Evolutionary conservation across 2,888 invertebrate genomes (phyloP), one percentile per base, ranked within the genome.

Genomic region (Thyatira batis): DNA sequence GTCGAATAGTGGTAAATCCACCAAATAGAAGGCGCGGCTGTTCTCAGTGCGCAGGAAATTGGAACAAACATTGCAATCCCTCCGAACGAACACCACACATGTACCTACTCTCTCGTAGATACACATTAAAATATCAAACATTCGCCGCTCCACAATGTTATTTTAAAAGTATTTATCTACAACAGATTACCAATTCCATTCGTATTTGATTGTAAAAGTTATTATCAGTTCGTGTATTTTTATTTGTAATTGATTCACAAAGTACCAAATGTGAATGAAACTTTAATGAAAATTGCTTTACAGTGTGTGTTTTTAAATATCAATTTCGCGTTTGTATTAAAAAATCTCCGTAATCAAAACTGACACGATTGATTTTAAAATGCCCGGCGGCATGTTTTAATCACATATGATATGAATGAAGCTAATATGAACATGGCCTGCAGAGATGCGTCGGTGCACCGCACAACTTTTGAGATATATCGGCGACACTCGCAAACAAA

Each of bases 391-490:
- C n/a, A n/a, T 52, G 58, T 70, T 70, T 65, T 65, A 69, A 72
- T 68, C 63, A 57, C 57, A 60, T 64, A 52, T 62, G 61, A 67
- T 69, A 71, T 68, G 65, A 71, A 67, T 6, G 23, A 23, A 17
- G 69, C 71, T 75, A 67, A 77, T 76, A 74, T 70, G 70, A 68
- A 69, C 63, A 63, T 58, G 60, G 63, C 57, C 60, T 60, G 61
- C 55, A 65, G 77, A 72, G 78, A 78, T 80, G 82, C 80, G 80
- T 80, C 77, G 78, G 74, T 78, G 82, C 80, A 80, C 71, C 71
- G 84, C 80, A 77, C 72, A 89, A 89, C 80, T 90, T 89, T 86
- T 74, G 77, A 85, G 84, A 88, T 89, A 89, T 90, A 89, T 90
- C 88, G 83, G 85, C 79, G 87, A 84, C 87, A 82, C 76, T 82